Base-by-base conservation (phyloP, 2,888 invertebrate genomes). In the Operophtera brumata region DNA sequence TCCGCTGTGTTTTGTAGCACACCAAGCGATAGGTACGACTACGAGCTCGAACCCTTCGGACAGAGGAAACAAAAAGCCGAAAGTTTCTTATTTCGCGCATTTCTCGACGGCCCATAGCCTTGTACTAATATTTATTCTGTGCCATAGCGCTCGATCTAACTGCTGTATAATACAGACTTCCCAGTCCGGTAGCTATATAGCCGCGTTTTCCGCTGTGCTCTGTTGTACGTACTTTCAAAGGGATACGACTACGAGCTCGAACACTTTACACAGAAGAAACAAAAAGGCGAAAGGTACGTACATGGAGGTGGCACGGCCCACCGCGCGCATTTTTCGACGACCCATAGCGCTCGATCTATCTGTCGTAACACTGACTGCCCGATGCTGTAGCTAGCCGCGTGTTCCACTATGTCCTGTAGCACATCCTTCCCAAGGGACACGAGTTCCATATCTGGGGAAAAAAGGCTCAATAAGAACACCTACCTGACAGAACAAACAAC, bases 241-340 rank as follows among this genome's bases (percentile, higher is more conserved):
- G n/a, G n/a, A n/a, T n/a, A n/a, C n/a, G 14, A 77, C 69, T 58
- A 88, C 69, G 51, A 89, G 60, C 64, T 90, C 90, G 87, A 88
- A 20, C 20, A 20, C 20, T 20, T 20, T 4, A 20, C 20, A 20
- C 20, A 20, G 4, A 20, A 4, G 20, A 20, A 20, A 20, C 20
- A 20, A 20, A 20, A 20, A 20, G 20, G 2, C 20, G 20, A 20
- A 20, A 20, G 20, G 40, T 40, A 78, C 80, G 74, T 67, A 90
- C 90, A 54, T 0, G 87, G 84, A 0, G 87, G 88, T 0, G 92
- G 92, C 26, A 92, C 83, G 7, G 92, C 91, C 92, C 92, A 92
- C 52, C 90, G 82, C 0, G 91, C 87, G 26, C 91, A 87, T 64
- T 92, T 92, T 70, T 92, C 92, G 0, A 92, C 67, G 10, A 90